A percentile compares a stretch with the other conserved stretches of the same genome.
Evolutionary conservation across 2,113 vertebrate genomes (phyloP).

Genomic region (Proteles cristata): DNA sequence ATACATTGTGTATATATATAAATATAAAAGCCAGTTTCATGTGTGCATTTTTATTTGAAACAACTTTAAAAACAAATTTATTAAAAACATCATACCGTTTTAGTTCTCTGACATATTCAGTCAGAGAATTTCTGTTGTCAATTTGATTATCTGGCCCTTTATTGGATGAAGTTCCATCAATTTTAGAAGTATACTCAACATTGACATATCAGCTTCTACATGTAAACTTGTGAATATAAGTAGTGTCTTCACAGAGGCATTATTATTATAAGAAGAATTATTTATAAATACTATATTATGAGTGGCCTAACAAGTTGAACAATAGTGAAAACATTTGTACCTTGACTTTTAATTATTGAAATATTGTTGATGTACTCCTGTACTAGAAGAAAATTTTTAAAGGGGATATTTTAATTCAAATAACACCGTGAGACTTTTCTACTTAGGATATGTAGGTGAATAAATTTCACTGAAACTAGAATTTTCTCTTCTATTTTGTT

Average conservation of each 20-base stretch:
- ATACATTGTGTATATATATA: neutral
- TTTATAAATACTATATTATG: neutral
- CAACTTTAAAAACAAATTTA: conserved; percentile 17
- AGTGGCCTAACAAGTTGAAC: neutral
- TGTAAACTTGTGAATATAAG: conserved; percentile 16
- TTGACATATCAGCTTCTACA: neutral
- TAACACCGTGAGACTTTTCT: conserved; percentile 26
- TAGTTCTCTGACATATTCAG: neutral
- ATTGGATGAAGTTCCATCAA: neutral
- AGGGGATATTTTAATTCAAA: conserved; percentile 34
- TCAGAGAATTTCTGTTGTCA: neutral
- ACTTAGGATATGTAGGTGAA: neutral
- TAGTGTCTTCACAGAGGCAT: neutral
- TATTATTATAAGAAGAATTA: conserved; percentile 7
- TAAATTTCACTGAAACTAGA: neutral
- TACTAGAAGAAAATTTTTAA: neutral
- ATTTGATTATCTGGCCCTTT: neutral
- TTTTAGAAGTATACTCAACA: conserved; percentile 13
- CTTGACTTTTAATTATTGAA: conserved; percentile 40
- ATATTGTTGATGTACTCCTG: neutral
- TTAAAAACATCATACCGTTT: conserved; percentile 20
- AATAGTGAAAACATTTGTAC: neutral
- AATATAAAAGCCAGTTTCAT: neutral
- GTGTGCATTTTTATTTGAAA: conserved; percentile 5
- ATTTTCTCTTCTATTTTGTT: conserved; percentile 83